Evolutionary conservation across 2,113 vertebrate species (phyloP).

Genomic region (Cephalopterus ornatus): DNA sequence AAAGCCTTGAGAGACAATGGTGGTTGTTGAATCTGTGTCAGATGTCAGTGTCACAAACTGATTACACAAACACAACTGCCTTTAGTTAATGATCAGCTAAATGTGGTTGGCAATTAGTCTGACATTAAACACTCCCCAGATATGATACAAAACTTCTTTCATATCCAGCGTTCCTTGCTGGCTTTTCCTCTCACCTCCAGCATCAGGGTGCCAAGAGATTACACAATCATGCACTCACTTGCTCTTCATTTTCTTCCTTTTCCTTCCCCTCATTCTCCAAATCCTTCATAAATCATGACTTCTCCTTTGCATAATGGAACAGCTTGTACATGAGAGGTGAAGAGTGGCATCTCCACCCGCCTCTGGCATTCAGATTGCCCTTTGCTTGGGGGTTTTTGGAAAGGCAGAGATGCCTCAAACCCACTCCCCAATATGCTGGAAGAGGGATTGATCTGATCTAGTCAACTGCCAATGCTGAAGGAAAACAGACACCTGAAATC

Average conservation of each 20-base stretch:
- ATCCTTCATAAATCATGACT: neutral
- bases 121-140: neutral
- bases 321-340: neutral
- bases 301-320: neutral
- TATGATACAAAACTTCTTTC: neutral
- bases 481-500: neutral
- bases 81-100: slow-evolving; percentile 32
- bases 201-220: neutral
- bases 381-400: fast-evolving
- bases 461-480: neutral
- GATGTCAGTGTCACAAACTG: neutral
- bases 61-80: neutral
- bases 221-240: neutral
- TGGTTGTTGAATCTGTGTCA: neutral
- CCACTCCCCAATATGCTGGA: fast-evolving
- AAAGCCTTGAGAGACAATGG: neutral
- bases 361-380: neutral
- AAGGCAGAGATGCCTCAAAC: neutral
- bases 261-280: neutral
- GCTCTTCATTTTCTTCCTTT: neutral
- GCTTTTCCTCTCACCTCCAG: neutral
- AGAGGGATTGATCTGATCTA: neutral
- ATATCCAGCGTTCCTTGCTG: neutral
- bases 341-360: neutral
- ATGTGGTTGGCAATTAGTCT: neutral